These are phyloP conservation scores for Poecilia velifera DNA, from an alignment of 2,797 vertebrate species.

Conservation along the genomic window DNA sequence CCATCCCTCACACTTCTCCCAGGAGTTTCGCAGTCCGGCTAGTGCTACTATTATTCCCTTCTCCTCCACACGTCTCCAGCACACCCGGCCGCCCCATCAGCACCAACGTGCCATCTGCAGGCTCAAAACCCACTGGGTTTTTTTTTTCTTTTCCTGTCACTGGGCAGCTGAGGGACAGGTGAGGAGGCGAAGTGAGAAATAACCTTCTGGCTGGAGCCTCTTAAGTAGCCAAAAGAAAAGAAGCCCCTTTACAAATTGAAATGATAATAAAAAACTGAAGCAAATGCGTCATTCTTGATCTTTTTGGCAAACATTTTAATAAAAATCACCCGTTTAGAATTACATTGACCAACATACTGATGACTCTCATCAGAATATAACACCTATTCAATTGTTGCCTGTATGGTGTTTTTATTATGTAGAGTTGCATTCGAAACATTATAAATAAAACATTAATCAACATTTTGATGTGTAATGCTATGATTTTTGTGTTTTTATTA, in stretches of 20 bases:
- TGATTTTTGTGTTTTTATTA: too few species aligned
- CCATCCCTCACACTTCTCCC: slow-evolving; percentile 45
- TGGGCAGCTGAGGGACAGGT: slow-evolving; percentile 51
- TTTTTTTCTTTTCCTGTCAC: slow-evolving; percentile 56
- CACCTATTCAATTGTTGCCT: too few species aligned
- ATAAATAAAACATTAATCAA: background rate
- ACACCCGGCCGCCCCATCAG: slow-evolving; percentile 59
- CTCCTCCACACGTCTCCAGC: slow-evolving; percentile 22
- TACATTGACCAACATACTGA: too few species aligned
- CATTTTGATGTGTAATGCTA: slow-evolving; percentile 19
- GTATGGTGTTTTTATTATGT: too few species aligned
- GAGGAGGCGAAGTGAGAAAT: slow-evolving; percentile 64
- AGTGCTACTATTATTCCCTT: slow-evolving; percentile 54
- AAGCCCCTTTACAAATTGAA: slow-evolving; percentile 10
- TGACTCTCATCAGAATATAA: too few species aligned
- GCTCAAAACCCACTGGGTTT: slow-evolving; percentile 43
- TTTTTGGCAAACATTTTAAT: slow-evolving; percentile 13
- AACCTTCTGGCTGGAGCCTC: slow-evolving; percentile 54
- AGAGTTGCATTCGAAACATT: too few species aligned
- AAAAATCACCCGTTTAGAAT: too few species aligned
- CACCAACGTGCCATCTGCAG: slow-evolving; percentile 66
- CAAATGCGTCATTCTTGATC: slow-evolving; percentile 22
- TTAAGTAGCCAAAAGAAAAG: slow-evolving; percentile 22
- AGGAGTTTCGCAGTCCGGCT: slow-evolving; percentile 54
- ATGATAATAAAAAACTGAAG: slow-evolving; percentile 18